phyloP scores from a whole-genome alignment of 30 jellyfish, hydroid and myxozoan species.

The Sanderia malayensis region DNA sequence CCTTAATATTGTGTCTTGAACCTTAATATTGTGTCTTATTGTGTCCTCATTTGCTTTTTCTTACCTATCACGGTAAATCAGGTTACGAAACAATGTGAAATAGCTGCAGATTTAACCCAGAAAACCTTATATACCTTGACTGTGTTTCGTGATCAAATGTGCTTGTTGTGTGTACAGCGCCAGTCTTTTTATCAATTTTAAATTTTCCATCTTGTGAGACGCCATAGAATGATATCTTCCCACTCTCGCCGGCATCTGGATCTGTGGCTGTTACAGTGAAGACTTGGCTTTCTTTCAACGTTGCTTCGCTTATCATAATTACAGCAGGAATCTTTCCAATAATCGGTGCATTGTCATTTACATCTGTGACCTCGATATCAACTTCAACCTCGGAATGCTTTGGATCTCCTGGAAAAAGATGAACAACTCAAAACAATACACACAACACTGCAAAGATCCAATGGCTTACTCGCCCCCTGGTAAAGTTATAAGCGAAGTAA shows the following conservation, averaged over 20 bases:
- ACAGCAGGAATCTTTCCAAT: constrained; percentile 26
- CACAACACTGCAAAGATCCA: too few species aligned
- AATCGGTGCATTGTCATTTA: constrained; percentile 76
- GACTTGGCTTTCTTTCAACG: constrained; percentile 60
- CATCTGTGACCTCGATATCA: constrained; percentile 53
- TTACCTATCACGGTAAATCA: too few species aligned
- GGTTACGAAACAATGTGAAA: too few species aligned
- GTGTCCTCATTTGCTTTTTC: too few species aligned
- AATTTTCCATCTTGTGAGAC: constrained; percentile 39
- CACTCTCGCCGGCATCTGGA: constrained; percentile 59
- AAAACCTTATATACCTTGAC: constrained; percentile 37
- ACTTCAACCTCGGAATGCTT: constrained; percentile 50
- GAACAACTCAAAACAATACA: too few species aligned
- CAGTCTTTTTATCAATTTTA: constrained; percentile 53
- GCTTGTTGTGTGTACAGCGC: constrained; percentile 55
- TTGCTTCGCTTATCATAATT: constrained; percentile 75
- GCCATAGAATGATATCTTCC: constrained; percentile 41
- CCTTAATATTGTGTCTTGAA: too few species aligned
- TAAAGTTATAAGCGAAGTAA: too few species aligned
- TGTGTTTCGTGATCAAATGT: constrained; percentile 53
- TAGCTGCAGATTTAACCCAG: too few species aligned
- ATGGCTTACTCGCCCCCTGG: too few species aligned
- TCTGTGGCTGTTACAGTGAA: constrained; percentile 72
- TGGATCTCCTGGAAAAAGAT: constrained; percentile 53
- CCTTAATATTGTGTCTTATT: too few species aligned